phyloP scores from a whole-genome alignment of 1,140 invertebrate species.

The Drosophila sechellia region DNA sequence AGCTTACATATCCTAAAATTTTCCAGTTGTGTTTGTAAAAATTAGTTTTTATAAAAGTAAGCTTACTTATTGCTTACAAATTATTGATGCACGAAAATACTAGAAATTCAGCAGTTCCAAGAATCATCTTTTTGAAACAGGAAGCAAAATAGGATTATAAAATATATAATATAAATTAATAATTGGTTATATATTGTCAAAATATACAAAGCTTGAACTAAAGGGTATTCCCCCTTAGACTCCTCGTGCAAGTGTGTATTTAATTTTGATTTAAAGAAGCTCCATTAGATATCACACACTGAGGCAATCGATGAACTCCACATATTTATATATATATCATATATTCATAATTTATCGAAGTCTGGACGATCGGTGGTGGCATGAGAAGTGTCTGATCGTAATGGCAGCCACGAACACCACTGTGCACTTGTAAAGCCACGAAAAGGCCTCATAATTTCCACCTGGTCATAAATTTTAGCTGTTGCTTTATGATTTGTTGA shows the following conservation, averaged over 20 bases:
- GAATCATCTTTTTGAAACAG: neutral
- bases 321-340: constrained; percentile 6
- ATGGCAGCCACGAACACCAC: constrained; percentile 29
- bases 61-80: no score
- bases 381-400: constrained; percentile 30
- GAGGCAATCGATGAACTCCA: constrained; percentile 9
- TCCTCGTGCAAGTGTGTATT: neutral
- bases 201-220: neutral
- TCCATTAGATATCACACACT: constrained; percentile 16
- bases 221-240: constrained; percentile 10
- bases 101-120: neutral
- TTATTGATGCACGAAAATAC: neutral
- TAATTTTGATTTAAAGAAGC: constrained; percentile 23
- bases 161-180: neutral
- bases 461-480: constrained; percentile 39
- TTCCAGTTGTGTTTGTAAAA: no score
- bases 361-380: constrained; percentile 31
- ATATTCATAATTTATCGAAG: constrained; percentile 34
- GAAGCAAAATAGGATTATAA: neutral
- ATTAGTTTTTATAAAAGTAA: no score
- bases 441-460: constrained; percentile 18
- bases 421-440: constrained; percentile 22
- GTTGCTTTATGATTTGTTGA: constrained; percentile 45
- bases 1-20: no score
- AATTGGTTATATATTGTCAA: neutral